Conservation (phyloP, 2,888 invertebrate genomes). For the Dendrolimus houi region DNA sequence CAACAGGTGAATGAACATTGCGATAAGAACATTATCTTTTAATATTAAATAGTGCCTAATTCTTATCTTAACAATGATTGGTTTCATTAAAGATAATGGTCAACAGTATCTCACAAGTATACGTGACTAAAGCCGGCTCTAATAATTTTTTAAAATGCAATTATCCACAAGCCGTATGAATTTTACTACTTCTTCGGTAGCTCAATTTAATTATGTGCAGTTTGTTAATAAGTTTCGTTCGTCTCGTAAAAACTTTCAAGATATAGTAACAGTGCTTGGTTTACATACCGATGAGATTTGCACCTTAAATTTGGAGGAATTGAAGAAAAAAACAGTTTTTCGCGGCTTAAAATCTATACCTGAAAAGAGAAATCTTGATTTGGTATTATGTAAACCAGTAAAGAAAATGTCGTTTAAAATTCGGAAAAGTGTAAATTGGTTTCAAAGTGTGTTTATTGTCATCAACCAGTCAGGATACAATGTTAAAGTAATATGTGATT, state of each 20-base stretch:
- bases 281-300: conserved; percentile 46
- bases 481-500: conserved; percentile 36
- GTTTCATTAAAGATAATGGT: conserved; percentile 34
- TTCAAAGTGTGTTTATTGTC: conserved; percentile 24
- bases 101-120: conserved; percentile 26
- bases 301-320: conserved; percentile 17
- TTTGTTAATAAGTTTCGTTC: conserved; percentile 50
- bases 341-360: not conserved
- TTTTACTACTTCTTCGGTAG: conserved; percentile 51
- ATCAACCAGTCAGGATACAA: conserved; percentile 24
- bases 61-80: conserved; percentile 53
- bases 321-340: not conserved
- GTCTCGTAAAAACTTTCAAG: conserved; percentile 44
- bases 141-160: conserved; percentile 40
- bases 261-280: conserved; percentile 55
- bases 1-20: conserved; percentile 39
- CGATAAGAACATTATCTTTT: conserved; percentile 40
- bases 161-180: conserved; percentile 54
- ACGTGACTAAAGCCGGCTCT: conserved; percentile 34
- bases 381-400: conserved; percentile 27
- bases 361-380: conserved; percentile 17
- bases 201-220: conserved; percentile 60
- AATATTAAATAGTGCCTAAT: conserved; percentile 37
- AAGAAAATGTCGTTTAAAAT: conserved; percentile 29
- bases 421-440: conserved; percentile 30